phyloP scores from a whole-genome alignment of 2,888 invertebrate species.

The Trachelus stipa region DNA sequence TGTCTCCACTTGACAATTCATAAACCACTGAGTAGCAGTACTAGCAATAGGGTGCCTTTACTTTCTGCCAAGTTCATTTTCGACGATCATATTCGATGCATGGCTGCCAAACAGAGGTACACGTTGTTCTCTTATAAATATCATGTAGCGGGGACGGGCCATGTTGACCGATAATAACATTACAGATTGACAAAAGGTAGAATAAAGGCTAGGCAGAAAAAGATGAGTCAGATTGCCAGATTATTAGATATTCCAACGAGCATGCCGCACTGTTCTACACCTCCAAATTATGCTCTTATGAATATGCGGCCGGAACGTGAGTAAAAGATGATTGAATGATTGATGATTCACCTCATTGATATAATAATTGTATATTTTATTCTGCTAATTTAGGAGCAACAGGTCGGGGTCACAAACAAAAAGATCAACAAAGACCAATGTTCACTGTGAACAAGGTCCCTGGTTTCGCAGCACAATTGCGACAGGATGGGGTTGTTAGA shows the following conservation, averaged over 20 bases:
- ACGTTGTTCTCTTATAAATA: background rate
- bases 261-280: constrained; percentile 61
- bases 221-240: constrained; percentile 95
- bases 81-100: constrained; percentile 98
- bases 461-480: constrained; percentile 71
- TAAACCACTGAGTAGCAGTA: constrained; percentile 77
- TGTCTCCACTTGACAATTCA: constrained; percentile 95
- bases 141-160: background rate
- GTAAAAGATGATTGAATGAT: constrained; percentile 18
- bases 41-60: constrained; percentile 80
- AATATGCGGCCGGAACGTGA: constrained; percentile 60
- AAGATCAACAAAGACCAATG: constrained; percentile 57
- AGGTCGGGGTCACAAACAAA: constrained; percentile 54
- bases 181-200: constrained; percentile 75
- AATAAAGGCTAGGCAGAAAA: constrained; percentile 94
- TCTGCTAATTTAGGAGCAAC: constrained; percentile 42
- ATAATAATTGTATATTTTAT: constrained; percentile 15
- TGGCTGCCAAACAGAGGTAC: constrained; percentile 98
- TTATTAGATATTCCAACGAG: constrained; percentile 83
- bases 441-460: constrained; percentile 64
- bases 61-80: constrained; percentile 94
- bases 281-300: constrained; percentile 59
- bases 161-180: background rate
- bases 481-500: constrained; percentile 61
- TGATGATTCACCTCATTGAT: background rate